Evolutionary conservation across 2,888 invertebrate genomes (phyloP), one percentile per base, ranked within the genome.

Genomic region (Pyralis farinalis): DNA sequence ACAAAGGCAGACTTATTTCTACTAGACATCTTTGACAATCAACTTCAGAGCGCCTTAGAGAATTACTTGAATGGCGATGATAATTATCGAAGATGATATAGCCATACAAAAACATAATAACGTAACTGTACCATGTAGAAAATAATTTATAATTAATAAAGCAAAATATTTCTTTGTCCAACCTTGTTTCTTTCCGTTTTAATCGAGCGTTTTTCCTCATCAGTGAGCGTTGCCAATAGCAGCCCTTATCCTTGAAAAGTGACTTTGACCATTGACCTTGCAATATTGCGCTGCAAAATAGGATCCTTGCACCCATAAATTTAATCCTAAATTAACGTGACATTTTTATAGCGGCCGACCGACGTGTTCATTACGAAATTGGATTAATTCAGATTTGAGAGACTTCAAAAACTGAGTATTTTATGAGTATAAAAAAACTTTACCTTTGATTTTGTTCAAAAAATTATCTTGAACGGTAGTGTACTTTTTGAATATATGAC

Each of bases 241-340:
- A 12, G 42, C 45, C 40, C 47, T 47, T 46, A 49, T 49, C 51
- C 51, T 51, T 51, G 44, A 44, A 38, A 36, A 29, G 33, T 34
- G 38, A 42, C 45, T 43, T 41, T 51, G 49, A 42, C 37, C 45
- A 20, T 44, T 46, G 47, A 51, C 51, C 47, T 40, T 40, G 28
- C 25, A 3, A n/a, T 5, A 28, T 28, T 9, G 44, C 42, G 41
- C 25, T 21, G 38, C 30, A 38, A 42, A 40, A 43, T 47, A 46
- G 42, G 49, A 47, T 46, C 44, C 39, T 45, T 49, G 51, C 51
- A 48, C 53, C 31, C 53, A 44, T 53, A 51, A 49, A 51, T 53
- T 48, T 33, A 12, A 33, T 40, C 29, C 38, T 40, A 46, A 47
- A 47, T 45, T 47, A 48, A 46, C 29, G 43, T 33, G 51, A 51